Conservation (phyloP, 2,888 invertebrate genomes). For the Plebejus argus region DNA sequence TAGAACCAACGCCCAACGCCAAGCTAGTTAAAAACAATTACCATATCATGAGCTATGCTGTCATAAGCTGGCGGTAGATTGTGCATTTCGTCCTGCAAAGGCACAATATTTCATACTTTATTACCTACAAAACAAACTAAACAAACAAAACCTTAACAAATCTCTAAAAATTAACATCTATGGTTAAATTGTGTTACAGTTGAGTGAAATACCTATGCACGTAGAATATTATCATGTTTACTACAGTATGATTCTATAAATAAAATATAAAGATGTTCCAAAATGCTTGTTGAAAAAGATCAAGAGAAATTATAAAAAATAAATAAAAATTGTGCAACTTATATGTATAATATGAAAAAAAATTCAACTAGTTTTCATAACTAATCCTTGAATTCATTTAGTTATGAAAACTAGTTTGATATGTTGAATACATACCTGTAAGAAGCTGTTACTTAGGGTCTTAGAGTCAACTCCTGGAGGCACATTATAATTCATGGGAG, state of each 20-base stretch:
- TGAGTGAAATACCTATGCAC: background rate
- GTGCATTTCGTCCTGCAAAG: slow-evolving; percentile 83
- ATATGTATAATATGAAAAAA: no score
- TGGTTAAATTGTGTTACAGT: no score
- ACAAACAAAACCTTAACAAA: background rate
- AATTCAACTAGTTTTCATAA: no score
- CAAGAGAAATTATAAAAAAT: background rate
- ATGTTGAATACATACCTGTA: slow-evolving; percentile 62
- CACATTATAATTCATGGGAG: slow-evolving; percentile 83
- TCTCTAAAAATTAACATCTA: no score
- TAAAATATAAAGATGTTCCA: background rate
- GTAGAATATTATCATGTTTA: slow-evolving; percentile 2
- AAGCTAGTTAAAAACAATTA: slow-evolving; percentile 63
- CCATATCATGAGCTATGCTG: slow-evolving; percentile 88
- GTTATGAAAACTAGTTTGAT: no score
- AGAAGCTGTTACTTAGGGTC: slow-evolving; percentile 83
- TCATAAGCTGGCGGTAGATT: slow-evolving; percentile 85
- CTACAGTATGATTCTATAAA: background rate
- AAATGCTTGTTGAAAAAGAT: background rate
- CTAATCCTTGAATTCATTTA: no score
- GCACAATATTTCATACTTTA: slow-evolving; percentile 35
- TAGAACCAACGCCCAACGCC: slow-evolving; percentile 1
- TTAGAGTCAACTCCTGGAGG: slow-evolving; percentile 83
- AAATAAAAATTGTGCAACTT: background rate
- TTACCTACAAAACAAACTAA: slow-evolving; percentile 16